Evolutionary conservation across 2,888 invertebrate genomes (phyloP).

Genomic region (Trachelus stipa): DNA sequence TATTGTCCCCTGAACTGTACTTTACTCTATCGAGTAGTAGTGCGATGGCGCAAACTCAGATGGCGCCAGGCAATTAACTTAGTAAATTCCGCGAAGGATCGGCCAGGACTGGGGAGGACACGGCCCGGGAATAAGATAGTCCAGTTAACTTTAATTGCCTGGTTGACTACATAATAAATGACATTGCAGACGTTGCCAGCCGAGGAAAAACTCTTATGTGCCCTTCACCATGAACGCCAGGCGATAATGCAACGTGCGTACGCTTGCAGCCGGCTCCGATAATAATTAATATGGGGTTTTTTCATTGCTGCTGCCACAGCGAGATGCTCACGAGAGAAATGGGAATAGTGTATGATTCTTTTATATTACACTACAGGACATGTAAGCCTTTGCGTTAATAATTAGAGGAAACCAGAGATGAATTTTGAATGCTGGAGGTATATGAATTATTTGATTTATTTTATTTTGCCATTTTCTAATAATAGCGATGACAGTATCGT

Average conservation of each 20-base stretch:
- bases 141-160: constrained; percentile 58
- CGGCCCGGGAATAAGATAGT: constrained; percentile 28
- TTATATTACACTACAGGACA: background rate
- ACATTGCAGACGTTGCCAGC: constrained; percentile 43
- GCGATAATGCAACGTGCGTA: constrained; percentile 16
- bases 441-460: background rate
- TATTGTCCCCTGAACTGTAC: background rate
- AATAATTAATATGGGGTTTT: background rate
- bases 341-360: background rate
- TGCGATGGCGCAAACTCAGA: constrained; percentile 11
- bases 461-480: background rate
- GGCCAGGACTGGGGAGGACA: constrained; percentile 21
- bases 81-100: constrained; percentile 53
- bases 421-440: background rate
- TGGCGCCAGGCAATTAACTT: constrained; percentile 60
- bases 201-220: constrained; percentile 41
- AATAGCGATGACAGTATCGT: background rate
- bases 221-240: constrained; percentile 4
- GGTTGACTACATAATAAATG: constrained; percentile 53
- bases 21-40: background rate
- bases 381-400: background rate
- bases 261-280: constrained; percentile 3
- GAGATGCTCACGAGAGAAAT: background rate
- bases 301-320: background rate
- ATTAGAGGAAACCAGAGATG: background rate